A percentile compares a stretch with the other conserved stretches of the same genome.
phyloP scores from a whole-genome alignment of 2,113 vertebrate species.

The Corvus hawaiiensis region DNA sequence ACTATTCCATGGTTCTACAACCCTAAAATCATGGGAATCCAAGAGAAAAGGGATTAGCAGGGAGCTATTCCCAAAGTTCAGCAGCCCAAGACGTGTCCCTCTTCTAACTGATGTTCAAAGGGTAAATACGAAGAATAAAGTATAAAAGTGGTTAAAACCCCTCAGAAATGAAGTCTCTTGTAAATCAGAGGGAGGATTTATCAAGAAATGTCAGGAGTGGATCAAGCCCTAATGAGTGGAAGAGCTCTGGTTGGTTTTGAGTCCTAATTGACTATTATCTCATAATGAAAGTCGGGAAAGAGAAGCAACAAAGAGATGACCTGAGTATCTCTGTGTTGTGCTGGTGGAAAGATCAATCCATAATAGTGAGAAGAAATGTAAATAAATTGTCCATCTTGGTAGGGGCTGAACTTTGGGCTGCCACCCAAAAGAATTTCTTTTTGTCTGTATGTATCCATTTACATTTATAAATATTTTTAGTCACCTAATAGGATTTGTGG shows the following conservation, averaged over 20 bases:
- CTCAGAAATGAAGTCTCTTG: accelerated
- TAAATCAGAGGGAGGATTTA: neutral
- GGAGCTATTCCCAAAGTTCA: neutral
- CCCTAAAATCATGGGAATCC: neutral
- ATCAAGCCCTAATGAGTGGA: neutral
- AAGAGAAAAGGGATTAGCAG: neutral
- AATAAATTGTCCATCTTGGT: neutral
- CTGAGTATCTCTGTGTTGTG: neutral
- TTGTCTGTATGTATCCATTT: neutral
- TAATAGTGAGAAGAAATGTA: neutral
- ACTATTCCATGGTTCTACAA: neutral
- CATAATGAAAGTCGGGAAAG: neutral
- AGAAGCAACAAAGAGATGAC: neutral
- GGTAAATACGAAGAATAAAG: neutral
- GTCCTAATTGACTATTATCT: neutral
- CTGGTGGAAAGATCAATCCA: neutral
- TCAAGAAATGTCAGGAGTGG: neutral
- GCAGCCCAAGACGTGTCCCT: neutral
- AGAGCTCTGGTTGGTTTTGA: neutral
- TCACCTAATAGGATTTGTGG: neutral
- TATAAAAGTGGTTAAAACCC: neutral
- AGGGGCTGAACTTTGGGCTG: neutral
- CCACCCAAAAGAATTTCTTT: neutral
- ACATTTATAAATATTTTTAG: neutral
- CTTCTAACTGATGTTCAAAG: neutral